Conservation (phyloP, 2,888 invertebrate species). For the Drosophila infuscata region DNA sequence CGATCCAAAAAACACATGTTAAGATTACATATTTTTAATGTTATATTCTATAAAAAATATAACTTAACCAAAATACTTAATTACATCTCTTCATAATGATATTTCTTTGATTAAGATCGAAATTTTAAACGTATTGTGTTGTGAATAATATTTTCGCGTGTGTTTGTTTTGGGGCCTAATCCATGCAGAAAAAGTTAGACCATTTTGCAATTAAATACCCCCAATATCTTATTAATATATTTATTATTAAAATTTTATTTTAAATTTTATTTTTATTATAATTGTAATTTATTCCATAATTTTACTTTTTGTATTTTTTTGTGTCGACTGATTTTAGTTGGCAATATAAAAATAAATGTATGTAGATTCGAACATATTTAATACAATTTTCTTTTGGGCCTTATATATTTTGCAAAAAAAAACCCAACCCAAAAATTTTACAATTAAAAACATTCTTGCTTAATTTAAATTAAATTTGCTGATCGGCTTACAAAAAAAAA, state of each 20-base stretch:
- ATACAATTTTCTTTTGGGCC: not conserved
- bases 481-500: too few species aligned
- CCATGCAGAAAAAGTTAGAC: too few species aligned
- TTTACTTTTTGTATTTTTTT: not conserved
- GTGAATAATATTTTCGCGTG: not conserved
- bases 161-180: not conserved
- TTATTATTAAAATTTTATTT: too few species aligned
- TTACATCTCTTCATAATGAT: too few species aligned
- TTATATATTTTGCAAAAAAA: not conserved
- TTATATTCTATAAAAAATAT: too few species aligned
- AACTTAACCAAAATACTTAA: too few species aligned
- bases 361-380: not conserved
- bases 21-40: too few species aligned
- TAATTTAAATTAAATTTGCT: not conserved
- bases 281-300: not conserved
- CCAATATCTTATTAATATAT: too few species aligned
- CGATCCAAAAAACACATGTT: not conserved
- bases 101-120: not conserved
- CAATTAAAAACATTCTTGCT: not conserved
- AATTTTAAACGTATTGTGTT: not conserved
- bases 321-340: not conserved
- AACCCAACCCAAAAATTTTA: not conserved
- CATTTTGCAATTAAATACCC: too few species aligned
- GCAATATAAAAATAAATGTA: not conserved
- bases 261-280: not conserved